Evolutionary conservation across 2,888 invertebrate species (phyloP), one percentile per base, ranked within the genome.

Genomic region (Scaptomyza flava): DNA sequence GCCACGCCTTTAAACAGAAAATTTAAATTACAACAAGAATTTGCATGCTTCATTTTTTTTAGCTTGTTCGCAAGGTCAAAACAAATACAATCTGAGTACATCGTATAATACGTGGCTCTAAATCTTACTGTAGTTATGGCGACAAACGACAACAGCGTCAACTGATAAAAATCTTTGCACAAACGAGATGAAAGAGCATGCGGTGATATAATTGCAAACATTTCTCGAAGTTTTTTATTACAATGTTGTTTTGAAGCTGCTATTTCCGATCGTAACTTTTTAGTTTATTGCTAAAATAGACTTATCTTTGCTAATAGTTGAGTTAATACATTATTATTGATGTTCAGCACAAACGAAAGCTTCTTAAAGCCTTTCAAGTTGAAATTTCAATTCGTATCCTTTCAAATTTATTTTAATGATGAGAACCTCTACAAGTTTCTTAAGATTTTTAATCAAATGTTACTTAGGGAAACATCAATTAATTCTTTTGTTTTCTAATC

Each of bases 1-100:
- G 72, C 72, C 82, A 82, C 82, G 75, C 84, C 81, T 60, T 41
- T 34, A 17, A 20, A 23, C 11, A 7, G 8, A 5, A 34, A 17
- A 48, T 4, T 20, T 5, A 48, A 31, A 14, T 12, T 1, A 11
- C 20, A 48, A 48, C 8, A 41, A 46, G 31, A 58, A 76, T 76
- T 68, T 68, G 61, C 68, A 68, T 76, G 50, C 66, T 74, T 73
- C 69, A 54, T 69, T 70, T 57, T 3, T n/a, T n/a, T n/a, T 7
- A 30, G n/a, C 54, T 45, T 12, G 9, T 17, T 27, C 38, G 47
- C 66, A 66, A 65, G 66, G 59, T 75, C 62, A 67, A 59, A 58
- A 51, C 51, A 59, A 66, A 61, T 75, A 67, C 61, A 62, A 62
- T 50, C 31, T 11, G 33, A 12, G 9, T 42, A 33, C 42, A 27